Evolutionary conservation across 2,888 invertebrate genomes (phyloP), one percentile per base, ranked within the genome.

Genomic region (Bedellia somnulentella): DNA sequence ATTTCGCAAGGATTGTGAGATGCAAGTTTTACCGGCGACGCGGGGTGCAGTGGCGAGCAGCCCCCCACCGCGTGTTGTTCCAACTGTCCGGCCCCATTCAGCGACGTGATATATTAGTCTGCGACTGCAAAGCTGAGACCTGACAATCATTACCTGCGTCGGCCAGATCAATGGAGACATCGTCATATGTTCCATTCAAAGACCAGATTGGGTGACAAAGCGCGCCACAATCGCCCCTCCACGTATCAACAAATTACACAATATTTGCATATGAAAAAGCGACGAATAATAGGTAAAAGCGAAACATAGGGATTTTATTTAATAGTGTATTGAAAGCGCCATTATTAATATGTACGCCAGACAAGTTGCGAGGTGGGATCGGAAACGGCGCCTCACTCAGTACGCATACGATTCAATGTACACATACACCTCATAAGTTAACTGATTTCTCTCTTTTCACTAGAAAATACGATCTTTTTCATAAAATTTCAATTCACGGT

Each of bases 181-280:
- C 53, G 63, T 70, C 71, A 70, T 64, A 71, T 68, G 66, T 57
- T 63, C 53, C 43, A 55, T 59, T 57, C 52, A 51, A 34, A 15
- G 52, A 68, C 73, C 60, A 57, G 71, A 70, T 66, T 41, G 33
- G 34, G 39, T 41, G 40, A 73, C 61, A 75, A 73, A 59, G 61
- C 53, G 57, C 52, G 67, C 67, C 67, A 58, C 71, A 71, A 70
- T 66, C 57, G 57, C 68, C 73, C 75, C 75, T 73, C 66, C 57
- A 59, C 57, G 45, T 57, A 71, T 68, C 67, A 71, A 71, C 70
- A 75, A 75, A 75, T 73, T 73, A 73, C 61, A 73, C 62, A 63
- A 47, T 37, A 75, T 75, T 73, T 53, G 52, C 71, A 75, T 75
- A 55, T 66, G 48, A 73, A 75, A n/a, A 60, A 21, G 38, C 38